Conservation (phyloP, 2,888 invertebrate genomes). For the Scaeva pyrastri region DNA sequence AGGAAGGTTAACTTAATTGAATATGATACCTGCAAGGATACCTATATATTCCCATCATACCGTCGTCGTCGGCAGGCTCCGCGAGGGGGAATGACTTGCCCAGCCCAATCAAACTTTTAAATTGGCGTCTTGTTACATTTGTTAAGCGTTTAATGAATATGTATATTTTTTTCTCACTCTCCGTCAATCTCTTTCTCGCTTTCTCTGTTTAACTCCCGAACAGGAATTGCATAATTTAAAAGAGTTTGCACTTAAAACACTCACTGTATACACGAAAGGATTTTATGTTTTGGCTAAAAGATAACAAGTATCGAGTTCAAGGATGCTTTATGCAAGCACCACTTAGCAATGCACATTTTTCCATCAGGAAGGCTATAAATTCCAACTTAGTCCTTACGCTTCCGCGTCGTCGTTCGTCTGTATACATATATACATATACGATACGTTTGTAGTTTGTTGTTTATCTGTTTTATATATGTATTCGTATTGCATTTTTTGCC, state of each 20-base stretch:
- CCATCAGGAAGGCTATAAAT: slow-evolving; percentile 64
- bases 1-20: slow-evolving; percentile 72
- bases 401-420: not conserved
- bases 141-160: slow-evolving; percentile 72
- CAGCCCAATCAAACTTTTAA: slow-evolving; percentile 73
- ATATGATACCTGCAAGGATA: slow-evolving; percentile 60
- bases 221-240: not conserved
- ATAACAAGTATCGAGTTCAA: slow-evolving; percentile 70
- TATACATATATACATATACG: too few species aligned
- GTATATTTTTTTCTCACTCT: slow-evolving; percentile 46
- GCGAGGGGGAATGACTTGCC: slow-evolving; percentile 35
- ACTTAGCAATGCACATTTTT: slow-evolving; percentile 72
- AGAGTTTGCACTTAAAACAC: not conserved
- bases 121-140: slow-evolving; percentile 70
- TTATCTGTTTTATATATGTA: slow-evolving; percentile 1
- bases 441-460: not conserved
- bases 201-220: not conserved
- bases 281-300: slow-evolving; percentile 44
- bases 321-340: slow-evolving; percentile 64
- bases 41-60: slow-evolving; percentile 31
- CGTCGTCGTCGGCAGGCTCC: not conserved
- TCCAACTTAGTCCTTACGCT: slow-evolving; percentile 56
- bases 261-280: slow-evolving; percentile 26
- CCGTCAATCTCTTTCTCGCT: not conserved
- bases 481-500: slow-evolving; percentile 1